Base-by-base conservation (phyloP, 2,888 invertebrate genomes). In the Lycophotia porphyrea region DNA sequence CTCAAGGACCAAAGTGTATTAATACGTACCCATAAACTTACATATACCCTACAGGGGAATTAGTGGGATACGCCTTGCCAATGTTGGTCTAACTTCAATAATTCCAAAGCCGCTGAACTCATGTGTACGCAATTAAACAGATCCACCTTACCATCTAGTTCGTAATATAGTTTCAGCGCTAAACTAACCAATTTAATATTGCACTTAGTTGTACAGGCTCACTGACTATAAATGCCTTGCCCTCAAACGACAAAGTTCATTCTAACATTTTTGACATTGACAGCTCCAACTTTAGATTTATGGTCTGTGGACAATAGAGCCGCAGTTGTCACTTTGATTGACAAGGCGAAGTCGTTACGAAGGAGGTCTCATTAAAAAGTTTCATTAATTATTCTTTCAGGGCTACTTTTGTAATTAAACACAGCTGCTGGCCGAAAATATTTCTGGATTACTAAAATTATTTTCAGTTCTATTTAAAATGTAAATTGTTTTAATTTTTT, bases 291-390 rank as follows among this genome's bases (percentile, higher is more conserved):
- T 78, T 80, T 78, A 84, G 86, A 87, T 87, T 87, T 84, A 87
- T 87, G 83, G 78, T 78, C 84, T 78, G 79, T 60, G n/a, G 71
- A 87, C 87, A 87, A 87, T 84, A 81, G 76, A 80, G 68, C 65
- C 79, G 36, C 64, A 66, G 74, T 69, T 84, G 81, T 75, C 82
- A 78, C 55, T 76, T 81, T 78, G 82, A 86, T 76, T 85, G 87
- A 86, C 87, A 87, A 74, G 81, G 83, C 75, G 55, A 69, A 78
- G 72, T 83, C 74, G 64, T 77, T 83, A 78, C 69, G 77, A 78
- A 82, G 76, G 77, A 80, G 78, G 82, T 76, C 81, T 84, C 84
- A 81, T 82, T 87, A 84, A 84, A 85, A 84, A 85, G 68, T 80
- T 73, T 78, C 76, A 84, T 87, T 78, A 82, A 87, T 87, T 85